Evolutionary conservation across 2,797 vertebrate genomes (phyloP), one percentile per base, ranked within the genome.

Genomic region (Sus cebifrons): DNA sequence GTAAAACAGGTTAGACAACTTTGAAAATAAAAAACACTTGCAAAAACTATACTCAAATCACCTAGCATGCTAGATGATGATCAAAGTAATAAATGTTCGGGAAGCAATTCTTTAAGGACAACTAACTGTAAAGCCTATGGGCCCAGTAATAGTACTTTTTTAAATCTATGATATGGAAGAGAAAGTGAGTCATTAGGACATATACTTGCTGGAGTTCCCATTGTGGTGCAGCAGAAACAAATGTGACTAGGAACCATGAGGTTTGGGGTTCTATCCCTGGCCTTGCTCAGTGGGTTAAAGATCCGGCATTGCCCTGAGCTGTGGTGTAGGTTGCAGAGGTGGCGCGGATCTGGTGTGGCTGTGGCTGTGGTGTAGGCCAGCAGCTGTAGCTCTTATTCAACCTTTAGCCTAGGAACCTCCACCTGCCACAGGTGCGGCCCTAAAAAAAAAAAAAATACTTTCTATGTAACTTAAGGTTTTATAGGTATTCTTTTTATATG

Each of bases 1-100:
- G 67, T 79, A 90, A 91, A 94, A 95, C 52, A 81, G 93, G 16
- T 73, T 88, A 78, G 78, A 90, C 17, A 91, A 67, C n/a, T 90
- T 95, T 87, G 65, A 54, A 93, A 89, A 62, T 71, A 75, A 94
- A 91, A 96, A 94, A 17, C 32, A 77, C 21, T 70, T 96, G 17
- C 21, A 97, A 90, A 96, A 94, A 67, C 95, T 56, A 92, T n/a
- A 78, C 16, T 74, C 2, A 10, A 94, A 20, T 70, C 88, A 9
- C 86, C 10, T 29, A 71, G n/a, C 58, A 68, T 58, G 29, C 7
- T 90, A 7, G 5, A 58, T 70, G 36, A 86, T 85, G 67, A 79
- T 83, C 49, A 86, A 70, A 97, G 17, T 49, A 84, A 78, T 74
- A 52, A 32, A 60, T 12, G 17, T 88, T 84, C 73, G 12, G 20